Conservation (phyloP, 2,888 invertebrate genomes). For the Dryocosmus kuriphilus region DNA sequence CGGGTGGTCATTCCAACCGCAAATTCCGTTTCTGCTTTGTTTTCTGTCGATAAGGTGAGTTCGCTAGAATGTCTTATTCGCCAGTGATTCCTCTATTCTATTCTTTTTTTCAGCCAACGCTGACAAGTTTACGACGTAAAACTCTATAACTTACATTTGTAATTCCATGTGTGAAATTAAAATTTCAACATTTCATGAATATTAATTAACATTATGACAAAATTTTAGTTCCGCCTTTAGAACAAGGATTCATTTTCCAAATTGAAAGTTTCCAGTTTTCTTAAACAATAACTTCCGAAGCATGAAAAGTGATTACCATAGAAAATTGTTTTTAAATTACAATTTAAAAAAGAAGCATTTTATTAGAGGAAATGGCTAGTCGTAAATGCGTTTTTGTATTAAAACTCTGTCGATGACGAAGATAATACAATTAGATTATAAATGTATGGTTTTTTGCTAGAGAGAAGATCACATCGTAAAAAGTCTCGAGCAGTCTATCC, state of each 20-base stretch:
- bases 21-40: slow-evolving; percentile 60
- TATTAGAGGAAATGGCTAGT: too few species aligned
- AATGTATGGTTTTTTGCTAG: neutral
- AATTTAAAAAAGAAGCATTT: too few species aligned
- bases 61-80: slow-evolving; percentile 52
- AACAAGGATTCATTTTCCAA: neutral
- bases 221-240: neutral
- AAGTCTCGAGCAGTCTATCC: slow-evolving; percentile 1
- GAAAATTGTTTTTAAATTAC: too few species aligned
- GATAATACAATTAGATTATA: neutral
- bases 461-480: neutral
- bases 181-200: slow-evolving; percentile 22
- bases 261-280: neutral
- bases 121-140: slow-evolving; percentile 21
- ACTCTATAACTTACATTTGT: slow-evolving; percentile 28
- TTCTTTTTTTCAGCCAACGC: slow-evolving; percentile 20
- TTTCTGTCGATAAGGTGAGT: slow-evolving; percentile 59
- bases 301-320: too few species aligned
- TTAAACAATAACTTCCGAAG: neutral
- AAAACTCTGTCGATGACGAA: neutral
- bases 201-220: neutral
- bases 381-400: neutral
- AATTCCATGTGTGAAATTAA: slow-evolving; percentile 16
- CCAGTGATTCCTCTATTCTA: slow-evolving; percentile 46
- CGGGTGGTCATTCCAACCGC: slow-evolving; percentile 52